These are phyloP conservation scores for Dissostichus mawsoni DNA, from an alignment of 2,113 vertebrate species.

Conservation along the genomic window DNA sequence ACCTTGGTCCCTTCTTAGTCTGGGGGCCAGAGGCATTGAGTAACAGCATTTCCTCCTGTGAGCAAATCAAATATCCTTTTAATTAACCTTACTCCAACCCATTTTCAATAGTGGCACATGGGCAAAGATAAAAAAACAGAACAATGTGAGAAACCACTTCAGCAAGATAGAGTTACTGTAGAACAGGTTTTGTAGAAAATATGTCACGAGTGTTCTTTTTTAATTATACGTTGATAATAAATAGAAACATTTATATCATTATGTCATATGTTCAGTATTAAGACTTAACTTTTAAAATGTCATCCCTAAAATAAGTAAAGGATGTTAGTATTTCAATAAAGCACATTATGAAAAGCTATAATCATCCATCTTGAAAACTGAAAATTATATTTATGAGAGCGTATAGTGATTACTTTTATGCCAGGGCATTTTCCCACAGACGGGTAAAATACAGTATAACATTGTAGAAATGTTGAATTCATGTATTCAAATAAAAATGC, in stretches of 20 bases:
- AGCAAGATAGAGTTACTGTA: neutral
- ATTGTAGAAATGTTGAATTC: neutral
- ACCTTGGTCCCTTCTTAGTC: slow-evolving; percentile 27
- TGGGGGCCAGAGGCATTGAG: slow-evolving; percentile 1
- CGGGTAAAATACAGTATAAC: neutral
- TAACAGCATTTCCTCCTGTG: neutral
- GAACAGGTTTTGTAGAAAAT: neutral
- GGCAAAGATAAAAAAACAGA: neutral
- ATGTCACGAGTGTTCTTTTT: neutral
- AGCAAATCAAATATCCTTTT: slow-evolving; percentile 39
- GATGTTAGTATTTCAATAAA: slow-evolving; percentile 14
- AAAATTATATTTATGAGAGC: slow-evolving; percentile 13
- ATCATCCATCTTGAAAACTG: slow-evolving; percentile 9
- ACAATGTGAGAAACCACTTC: neutral
- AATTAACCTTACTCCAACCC: slow-evolving; percentile 39
- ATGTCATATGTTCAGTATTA: neutral
- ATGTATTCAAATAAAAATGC: slow-evolving; percentile 26
- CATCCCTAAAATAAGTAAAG: neutral
- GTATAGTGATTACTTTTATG: slow-evolving; percentile 2
- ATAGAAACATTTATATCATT: neutral
- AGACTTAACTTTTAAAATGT: slow-evolving; percentile 1
- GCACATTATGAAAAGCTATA: slow-evolving; percentile 17
- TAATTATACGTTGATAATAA: neutral
- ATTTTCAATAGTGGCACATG: neutral
- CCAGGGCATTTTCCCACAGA: neutral